These are phyloP conservation scores for Chesias legatella DNA, from an alignment of 2,888 invertebrate genomes.

Conservation along the genomic window DNA sequence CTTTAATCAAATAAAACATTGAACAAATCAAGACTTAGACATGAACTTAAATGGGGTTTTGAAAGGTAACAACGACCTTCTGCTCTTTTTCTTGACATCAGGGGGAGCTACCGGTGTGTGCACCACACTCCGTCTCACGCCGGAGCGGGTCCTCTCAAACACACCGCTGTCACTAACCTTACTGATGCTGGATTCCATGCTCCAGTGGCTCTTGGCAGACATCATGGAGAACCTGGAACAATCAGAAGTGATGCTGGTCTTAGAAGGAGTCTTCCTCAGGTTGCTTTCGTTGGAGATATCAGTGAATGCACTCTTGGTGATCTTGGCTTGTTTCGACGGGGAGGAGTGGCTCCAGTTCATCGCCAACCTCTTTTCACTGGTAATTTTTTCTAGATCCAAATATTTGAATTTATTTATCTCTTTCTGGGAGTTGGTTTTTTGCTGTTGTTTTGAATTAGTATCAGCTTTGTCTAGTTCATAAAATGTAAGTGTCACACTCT, in stretches of 20 bases:
- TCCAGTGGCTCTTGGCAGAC: constrained; percentile 55
- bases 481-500: constrained; percentile 71
- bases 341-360: constrained; percentile 61
- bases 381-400: constrained; percentile 57
- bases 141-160: constrained; percentile 47
- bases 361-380: constrained; percentile 59
- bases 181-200: constrained; percentile 44
- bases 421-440: too few relatives aligned
- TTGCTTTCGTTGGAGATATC: constrained; percentile 56
- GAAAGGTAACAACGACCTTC: constrained; percentile 66
- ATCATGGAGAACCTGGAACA: constrained; percentile 52
- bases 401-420: constrained; percentile 72
- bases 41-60: constrained; percentile 76
- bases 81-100: constrained; percentile 62
- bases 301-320: constrained; percentile 47
- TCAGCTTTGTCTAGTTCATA: constrained; percentile 68
- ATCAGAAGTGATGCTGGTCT: constrained; percentile 59
- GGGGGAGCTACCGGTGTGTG: constrained; percentile 50
- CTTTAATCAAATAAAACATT: background rate
- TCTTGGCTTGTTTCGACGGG: constrained; percentile 66
- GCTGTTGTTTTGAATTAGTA: too few relatives aligned
- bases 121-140: constrained; percentile 37
- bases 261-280: constrained; percentile 66
- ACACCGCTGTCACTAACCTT: constrained; percentile 47
- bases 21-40: constrained; percentile 48